Evolutionary conservation across 2,113 vertebrate species (phyloP).

Genomic region (Hemichromis elongatus): DNA sequence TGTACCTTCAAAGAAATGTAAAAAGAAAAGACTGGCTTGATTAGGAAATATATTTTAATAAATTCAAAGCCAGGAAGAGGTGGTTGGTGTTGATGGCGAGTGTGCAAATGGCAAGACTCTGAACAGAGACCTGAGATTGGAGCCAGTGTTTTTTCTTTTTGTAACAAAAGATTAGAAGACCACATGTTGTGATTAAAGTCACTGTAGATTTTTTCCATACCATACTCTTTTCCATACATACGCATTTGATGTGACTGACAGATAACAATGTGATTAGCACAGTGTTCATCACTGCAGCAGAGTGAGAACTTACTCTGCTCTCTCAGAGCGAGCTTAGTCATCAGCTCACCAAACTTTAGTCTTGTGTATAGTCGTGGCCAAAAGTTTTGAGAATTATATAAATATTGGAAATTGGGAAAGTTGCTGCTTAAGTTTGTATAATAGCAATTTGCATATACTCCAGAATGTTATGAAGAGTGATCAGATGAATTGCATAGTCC

Average conservation of each 20-base stretch:
- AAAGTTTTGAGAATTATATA: too few relatives aligned
- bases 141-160: background rate
- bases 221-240: background rate
- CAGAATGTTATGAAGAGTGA: too few relatives aligned
- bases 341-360: background rate
- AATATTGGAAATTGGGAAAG: too few relatives aligned
- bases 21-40: background rate
- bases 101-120: background rate
- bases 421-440: too few relatives aligned
- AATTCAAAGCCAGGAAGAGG: background rate
- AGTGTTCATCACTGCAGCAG: background rate
- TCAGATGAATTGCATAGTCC: too few relatives aligned
- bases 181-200: background rate
- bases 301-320: background rate
- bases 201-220: background rate
- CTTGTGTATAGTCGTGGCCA: too few relatives aligned
- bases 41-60: background rate
- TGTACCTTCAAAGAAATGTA: background rate
- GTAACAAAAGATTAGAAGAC: background rate
- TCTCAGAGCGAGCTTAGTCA: background rate
- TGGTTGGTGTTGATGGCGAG: background rate
- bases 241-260: background rate
- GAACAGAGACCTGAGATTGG: background rate
- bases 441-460: too few relatives aligned
- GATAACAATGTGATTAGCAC: too few relatives aligned